A percentile compares a stretch with the other conserved stretches of the same genome.
Conservation (phyloP, 2,888 invertebrate species). For the Drosophila mercatorum region DNA sequence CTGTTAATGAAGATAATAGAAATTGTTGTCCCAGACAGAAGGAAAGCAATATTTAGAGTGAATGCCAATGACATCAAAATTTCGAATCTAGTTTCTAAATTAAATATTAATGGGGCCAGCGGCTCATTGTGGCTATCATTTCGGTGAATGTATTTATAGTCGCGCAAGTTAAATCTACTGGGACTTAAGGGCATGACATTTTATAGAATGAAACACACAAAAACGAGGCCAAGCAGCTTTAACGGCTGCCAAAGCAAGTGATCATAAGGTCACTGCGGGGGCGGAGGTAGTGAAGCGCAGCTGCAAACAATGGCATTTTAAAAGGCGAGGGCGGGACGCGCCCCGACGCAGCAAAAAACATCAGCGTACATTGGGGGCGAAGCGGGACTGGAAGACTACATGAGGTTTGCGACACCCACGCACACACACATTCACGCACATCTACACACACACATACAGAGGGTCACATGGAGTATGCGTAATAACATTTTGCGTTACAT, state of each 20-base stretch:
- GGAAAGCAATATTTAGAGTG: not conserved
- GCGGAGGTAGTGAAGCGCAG: conserved; percentile 56
- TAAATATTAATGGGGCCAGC: conserved; percentile 13
- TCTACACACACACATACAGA: conserved; percentile 12
- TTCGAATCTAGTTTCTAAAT: not conserved
- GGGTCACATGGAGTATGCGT: conserved; percentile 72
- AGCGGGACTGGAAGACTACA: conserved; percentile 56
- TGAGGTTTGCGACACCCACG: conserved; percentile 24
- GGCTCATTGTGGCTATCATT: conserved; percentile 20
- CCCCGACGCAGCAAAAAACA: conserved; percentile 22
- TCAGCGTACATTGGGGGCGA: conserved; percentile 11
- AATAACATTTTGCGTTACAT: conserved; percentile 80
- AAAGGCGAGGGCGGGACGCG: conserved; percentile 54
- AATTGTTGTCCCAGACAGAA: not conserved
- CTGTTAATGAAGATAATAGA: not conserved
- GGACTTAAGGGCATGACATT: conserved; percentile 26
- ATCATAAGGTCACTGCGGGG: conserved; percentile 52
- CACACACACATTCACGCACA: conserved; percentile 14
- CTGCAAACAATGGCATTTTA: conserved; percentile 76
- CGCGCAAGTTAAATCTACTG: conserved; percentile 16
- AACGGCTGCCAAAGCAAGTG: conserved; percentile 36
- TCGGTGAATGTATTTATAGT: conserved; percentile 26
- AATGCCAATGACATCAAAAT: not conserved
- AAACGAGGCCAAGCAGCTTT: conserved; percentile 14
- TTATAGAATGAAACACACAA: conserved; percentile 24